Percentiles rank a stretch among this genome's conserved stretches.
phyloP scores from a whole-genome alignment of 2,888 invertebrate species.

The Aelia acuminata region DNA sequence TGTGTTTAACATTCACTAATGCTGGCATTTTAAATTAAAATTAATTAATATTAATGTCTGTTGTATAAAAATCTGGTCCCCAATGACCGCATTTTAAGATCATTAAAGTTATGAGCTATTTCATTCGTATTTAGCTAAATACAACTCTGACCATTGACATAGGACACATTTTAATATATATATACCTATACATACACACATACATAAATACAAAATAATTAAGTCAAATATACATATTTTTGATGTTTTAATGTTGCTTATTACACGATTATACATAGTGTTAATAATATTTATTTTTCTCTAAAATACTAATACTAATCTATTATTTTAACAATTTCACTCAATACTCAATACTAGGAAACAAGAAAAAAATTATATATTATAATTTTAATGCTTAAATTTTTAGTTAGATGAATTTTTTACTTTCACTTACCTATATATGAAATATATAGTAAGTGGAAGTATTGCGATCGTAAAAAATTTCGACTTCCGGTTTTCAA shows the following conservation, averaged over 20 bases:
- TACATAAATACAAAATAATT: background rate
- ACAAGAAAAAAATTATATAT: too few species aligned
- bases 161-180: background rate
- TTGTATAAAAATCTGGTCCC: background rate
- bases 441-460: too few species aligned
- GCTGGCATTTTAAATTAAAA: too few species aligned
- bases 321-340: background rate
- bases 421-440: too few species aligned
- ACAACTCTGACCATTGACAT: background rate
- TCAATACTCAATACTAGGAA: too few species aligned
- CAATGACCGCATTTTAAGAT: background rate
- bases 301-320: background rate
- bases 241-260: background rate
- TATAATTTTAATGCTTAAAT: background rate
- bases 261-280: background rate
- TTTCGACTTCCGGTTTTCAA: too few species aligned
- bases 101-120: background rate
- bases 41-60: too few species aligned
- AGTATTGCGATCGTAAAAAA: too few species aligned
- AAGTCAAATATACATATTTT: background rate
- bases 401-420: background rate
- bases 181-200: too few species aligned
- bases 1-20: too few species aligned
- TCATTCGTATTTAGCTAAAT: background rate
- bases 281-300: background rate